Percentiles rank a stretch among this genome's conserved stretches.
Conservation (phyloP, 53 echinoderm and acorn worm species). For the Apostichopus leukothele region DNA sequence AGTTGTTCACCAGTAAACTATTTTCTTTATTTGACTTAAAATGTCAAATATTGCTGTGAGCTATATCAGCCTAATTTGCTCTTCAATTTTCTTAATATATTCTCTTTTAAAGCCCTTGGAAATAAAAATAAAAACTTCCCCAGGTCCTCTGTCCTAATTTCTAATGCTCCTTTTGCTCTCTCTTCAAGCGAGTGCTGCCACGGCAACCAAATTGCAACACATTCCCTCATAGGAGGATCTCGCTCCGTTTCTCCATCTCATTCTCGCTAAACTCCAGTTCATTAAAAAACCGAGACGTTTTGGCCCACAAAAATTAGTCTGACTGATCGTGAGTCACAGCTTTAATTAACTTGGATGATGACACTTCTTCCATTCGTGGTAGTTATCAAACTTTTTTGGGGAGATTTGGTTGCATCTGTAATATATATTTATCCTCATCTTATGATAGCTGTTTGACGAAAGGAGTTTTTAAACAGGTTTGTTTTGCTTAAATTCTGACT, state of each 20-base stretch:
- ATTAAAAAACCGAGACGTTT: neutral
- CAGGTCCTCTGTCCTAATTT: neutral
- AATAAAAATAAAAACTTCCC: neutral
- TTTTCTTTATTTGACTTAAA: too few species aligned
- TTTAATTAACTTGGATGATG: slow-evolving; percentile 29
- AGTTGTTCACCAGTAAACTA: too few species aligned
- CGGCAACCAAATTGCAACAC: slow-evolving; percentile 18
- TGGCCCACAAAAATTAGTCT: slow-evolving; percentile 3
- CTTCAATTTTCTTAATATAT: too few species aligned
- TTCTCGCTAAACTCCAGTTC: neutral
- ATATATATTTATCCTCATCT: too few species aligned
- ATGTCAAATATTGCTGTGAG: too few species aligned
- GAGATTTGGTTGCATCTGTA: too few species aligned
- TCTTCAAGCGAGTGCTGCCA: neutral
- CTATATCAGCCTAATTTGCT: too few species aligned
- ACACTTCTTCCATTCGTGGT: neutral
- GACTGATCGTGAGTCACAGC: slow-evolving; percentile 29
- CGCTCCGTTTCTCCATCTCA: neutral
- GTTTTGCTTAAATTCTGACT: too few species aligned
- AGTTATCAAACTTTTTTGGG: neutral
- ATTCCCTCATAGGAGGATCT: neutral
- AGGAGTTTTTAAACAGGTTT: too few species aligned
- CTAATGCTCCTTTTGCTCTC: neutral
- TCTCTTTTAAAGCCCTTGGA: too few species aligned
- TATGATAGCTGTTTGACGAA: too few species aligned